phyloP scores from a whole-genome alignment of 1,140 invertebrate species.

The Neoseiulus cucumeris region DNA sequence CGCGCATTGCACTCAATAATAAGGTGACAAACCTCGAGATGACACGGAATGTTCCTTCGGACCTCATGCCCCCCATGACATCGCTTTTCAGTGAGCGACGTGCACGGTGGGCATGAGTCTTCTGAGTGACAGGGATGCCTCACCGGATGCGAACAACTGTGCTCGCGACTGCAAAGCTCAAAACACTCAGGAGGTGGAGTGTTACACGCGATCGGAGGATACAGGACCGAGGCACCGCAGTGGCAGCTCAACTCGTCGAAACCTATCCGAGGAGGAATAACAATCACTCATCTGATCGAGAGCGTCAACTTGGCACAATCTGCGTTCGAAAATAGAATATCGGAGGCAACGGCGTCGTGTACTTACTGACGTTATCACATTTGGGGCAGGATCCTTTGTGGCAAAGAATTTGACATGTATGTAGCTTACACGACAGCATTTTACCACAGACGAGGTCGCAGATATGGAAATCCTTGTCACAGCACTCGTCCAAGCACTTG shows the following conservation, averaged over 20 bases:
- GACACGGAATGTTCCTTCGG: slow-evolving; percentile 16
- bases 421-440: slow-evolving; percentile 46
- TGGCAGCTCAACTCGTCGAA: slow-evolving; percentile 81
- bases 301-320: no score
- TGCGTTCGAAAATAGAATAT: no score
- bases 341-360: neutral
- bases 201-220: slow-evolving; percentile 77
- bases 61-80: slow-evolving; percentile 76
- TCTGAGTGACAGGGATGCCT: slow-evolving; percentile 55
- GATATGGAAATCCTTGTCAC: slow-evolving; percentile 60
- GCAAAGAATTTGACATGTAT: slow-evolving; percentile 68
- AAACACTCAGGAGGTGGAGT: slow-evolving; percentile 56
- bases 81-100: slow-evolving; percentile 60
- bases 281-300: no score
- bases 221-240: slow-evolving; percentile 61
- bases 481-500: slow-evolving; percentile 67
- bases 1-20: no score
- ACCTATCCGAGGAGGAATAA: slow-evolving; percentile 27
- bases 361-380: slow-evolving; percentile 55
- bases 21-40: neutral
- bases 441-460: slow-evolving; percentile 61
- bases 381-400: slow-evolving; percentile 66
- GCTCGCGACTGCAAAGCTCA: slow-evolving; percentile 48
- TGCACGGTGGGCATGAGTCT: slow-evolving; percentile 69
- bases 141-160: slow-evolving; percentile 57